A percentile compares a stretch with the other conserved stretches of the same genome.
Conservation (phyloP, 2,888 invertebrate species). For the Thyatira batis region DNA sequence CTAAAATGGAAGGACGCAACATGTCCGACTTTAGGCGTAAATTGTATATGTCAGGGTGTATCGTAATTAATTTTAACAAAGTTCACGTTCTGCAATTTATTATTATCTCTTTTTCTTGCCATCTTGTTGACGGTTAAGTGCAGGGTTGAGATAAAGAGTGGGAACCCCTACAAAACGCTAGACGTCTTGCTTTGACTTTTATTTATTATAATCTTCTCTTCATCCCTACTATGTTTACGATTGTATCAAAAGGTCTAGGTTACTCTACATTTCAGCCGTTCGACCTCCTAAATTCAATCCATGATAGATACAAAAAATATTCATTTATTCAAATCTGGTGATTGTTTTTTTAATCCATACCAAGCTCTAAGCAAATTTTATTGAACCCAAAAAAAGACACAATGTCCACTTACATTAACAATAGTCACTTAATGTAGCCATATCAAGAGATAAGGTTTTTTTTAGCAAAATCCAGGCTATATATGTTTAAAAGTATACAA, state of each 20-base stretch:
- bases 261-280: background rate
- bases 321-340: too few species aligned
- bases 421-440: slow-evolving; percentile 56
- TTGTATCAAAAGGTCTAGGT: too few species aligned
- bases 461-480: slow-evolving; percentile 53
- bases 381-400: background rate
- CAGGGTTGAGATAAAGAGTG: background rate
- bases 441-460: slow-evolving; percentile 48
- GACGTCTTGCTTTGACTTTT: too few species aligned
- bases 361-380: background rate
- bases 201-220: too few species aligned
- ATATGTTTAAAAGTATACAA: slow-evolving; percentile 53
- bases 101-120: slow-evolving; percentile 26
- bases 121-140: background rate
- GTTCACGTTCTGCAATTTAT: slow-evolving; percentile 45
- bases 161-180: background rate
- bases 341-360: background rate
- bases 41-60: slow-evolving; percentile 58
- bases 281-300: too few species aligned
- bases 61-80: slow-evolving; percentile 64
- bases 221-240: too few species aligned
- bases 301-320: too few species aligned
- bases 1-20: slow-evolving; percentile 63
- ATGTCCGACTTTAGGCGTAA: slow-evolving; percentile 62
- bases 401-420: slow-evolving; percentile 39